Percentiles rank a stretch among this genome's conserved stretches.
Evolutionary conservation across 2,797 vertebrate genomes (phyloP).

Genomic region (Lithobates sylvaticus): DNA sequence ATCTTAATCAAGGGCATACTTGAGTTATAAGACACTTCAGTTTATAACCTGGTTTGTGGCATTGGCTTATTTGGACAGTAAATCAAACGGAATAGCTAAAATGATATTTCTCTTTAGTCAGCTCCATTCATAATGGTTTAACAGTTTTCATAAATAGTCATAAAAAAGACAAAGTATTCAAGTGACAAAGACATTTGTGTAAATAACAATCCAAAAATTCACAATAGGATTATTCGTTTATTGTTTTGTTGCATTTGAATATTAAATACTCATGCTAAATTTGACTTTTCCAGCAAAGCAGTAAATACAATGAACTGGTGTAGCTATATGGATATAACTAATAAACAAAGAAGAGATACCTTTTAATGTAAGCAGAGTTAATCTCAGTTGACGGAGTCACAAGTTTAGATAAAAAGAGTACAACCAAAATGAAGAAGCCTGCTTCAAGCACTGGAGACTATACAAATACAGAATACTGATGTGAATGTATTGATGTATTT

Average conservation of each 20-base stretch:
- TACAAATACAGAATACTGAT: neutral
- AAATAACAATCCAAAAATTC: neutral
- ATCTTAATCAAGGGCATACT: constrained; percentile 44
- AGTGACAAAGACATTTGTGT: neutral
- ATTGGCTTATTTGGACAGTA: constrained; percentile 37
- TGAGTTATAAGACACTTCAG: constrained; percentile 13
- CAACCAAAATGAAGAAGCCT: neutral
- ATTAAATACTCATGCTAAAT: neutral
- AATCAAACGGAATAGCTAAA: constrained; percentile 43
- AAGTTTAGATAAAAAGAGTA: neutral
- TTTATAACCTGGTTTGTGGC: constrained; percentile 18
- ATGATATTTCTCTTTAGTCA: constrained; percentile 11
- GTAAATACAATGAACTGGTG: neutral
- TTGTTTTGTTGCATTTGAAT: constrained; percentile 4
- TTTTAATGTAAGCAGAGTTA: neutral
- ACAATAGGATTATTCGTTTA: neutral
- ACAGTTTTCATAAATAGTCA: neutral
- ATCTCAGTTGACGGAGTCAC: neutral
- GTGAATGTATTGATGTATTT: neutral
- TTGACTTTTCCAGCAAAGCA: neutral
- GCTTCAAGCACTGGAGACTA: neutral
- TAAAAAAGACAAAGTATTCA: neutral
- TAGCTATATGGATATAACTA: neutral
- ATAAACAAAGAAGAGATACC: neutral
- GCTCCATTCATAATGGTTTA: neutral